Base-by-base conservation (phyloP, 2,888 invertebrate species). In the Augochlorella aurata region DNA sequence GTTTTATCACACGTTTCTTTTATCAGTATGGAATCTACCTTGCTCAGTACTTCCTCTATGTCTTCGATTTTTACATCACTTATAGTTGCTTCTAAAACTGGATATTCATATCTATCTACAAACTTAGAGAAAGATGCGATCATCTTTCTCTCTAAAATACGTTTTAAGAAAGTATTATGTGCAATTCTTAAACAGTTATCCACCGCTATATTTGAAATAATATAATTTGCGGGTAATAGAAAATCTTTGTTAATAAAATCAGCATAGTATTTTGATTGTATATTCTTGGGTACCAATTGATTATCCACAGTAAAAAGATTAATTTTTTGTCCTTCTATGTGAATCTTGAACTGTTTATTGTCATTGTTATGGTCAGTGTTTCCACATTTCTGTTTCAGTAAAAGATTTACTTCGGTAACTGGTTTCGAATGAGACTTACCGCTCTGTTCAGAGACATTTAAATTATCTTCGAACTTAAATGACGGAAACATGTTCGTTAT, bases 1-100 rank as follows among this genome's bases (percentile, higher is more conserved):
- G 82, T 87, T 89, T 87, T 90, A 91, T 91, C 91, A 91, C 91
- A 91, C 86, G 81, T 87, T 85, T 73, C 58, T 66, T 88, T 85
- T 74, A 81, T 85, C 73, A 54, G 74, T 74, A 79, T 70, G 72
- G 84, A 80, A 82, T 84, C 76, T 83, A 78, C 74, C 58, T 70
- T 81, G 29, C 66, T 71, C 72, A 74, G 69, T 70, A 79, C 66
- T 66, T 69, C 63, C 49, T 74, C 76, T 74, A 73, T 73, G 47
- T 44, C 29, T 58, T 63, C 71, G 12, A 70, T 78, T 70, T 77
- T 77, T 65, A 73, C 63, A 80, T 83, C 75, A 50, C 75, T 75
- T 50, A 77, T 76, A 77, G 81, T 85, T 87, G 88, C 85, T 77
- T 88, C 87, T 83, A 89, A 84, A 85, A 88, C 84, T 81, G 88